phyloP scores from a whole-genome alignment of 2,888 invertebrate genomes.

The Pterobdella sp. region DNA sequence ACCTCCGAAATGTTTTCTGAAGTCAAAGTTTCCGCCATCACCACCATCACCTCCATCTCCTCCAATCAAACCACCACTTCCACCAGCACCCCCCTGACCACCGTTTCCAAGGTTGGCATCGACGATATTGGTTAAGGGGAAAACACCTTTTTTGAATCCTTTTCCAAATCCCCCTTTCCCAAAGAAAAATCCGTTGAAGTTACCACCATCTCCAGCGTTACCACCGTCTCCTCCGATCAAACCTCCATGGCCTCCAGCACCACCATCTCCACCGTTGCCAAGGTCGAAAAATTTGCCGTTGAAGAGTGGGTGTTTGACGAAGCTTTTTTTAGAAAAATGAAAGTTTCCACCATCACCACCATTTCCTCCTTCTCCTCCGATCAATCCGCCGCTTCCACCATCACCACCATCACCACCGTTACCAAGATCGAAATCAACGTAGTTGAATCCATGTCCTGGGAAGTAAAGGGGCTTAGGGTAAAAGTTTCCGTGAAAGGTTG shows the following conservation, averaged over 20 bases:
- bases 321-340: too few relatives aligned
- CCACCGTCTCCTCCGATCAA: neutral
- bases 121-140: neutral
- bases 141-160: too few relatives aligned
- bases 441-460: too few relatives aligned
- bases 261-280: conserved; percentile 1
- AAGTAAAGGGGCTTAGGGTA: too few relatives aligned
- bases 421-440: neutral
- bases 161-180: too few relatives aligned
- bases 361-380: neutral
- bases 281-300: too few relatives aligned
- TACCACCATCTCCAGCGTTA: neutral
- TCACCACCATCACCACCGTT: neutral
- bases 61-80: neutral
- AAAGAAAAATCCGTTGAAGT: too few relatives aligned
- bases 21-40: neutral
- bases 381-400: neutral
- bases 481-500: too few relatives aligned
- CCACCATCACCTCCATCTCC: neutral
- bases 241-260: neutral
- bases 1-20: neutral
- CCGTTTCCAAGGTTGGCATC: neutral
- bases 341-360: neutral
- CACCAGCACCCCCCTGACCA: neutral
- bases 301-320: too few relatives aligned